Evolutionary conservation across 2,797 vertebrate genomes (phyloP).

Genomic region (Australoheros facetus): DNA sequence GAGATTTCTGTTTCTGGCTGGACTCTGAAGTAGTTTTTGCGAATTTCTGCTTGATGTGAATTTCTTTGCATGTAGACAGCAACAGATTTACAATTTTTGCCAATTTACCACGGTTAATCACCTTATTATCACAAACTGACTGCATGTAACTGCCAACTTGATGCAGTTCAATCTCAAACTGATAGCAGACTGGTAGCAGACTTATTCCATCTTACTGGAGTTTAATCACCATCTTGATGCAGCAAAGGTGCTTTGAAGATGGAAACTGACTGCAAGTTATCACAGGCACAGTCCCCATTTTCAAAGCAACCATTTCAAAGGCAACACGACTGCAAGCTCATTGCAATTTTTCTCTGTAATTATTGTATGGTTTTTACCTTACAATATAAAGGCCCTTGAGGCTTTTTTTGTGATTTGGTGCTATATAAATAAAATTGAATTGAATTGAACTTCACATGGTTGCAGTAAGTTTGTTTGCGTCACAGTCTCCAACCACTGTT

Average conservation of each 20-base stretch:
- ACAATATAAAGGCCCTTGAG: too few relatives aligned
- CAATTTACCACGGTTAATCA: neutral
- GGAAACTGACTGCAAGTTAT: neutral
- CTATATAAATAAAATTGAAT: too few relatives aligned
- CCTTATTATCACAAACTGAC: neutral
- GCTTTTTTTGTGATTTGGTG: too few relatives aligned
- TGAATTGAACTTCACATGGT: neutral
- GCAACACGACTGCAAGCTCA: neutral
- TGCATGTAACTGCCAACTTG: neutral
- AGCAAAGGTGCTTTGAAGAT: neutral
- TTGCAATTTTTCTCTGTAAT: neutral
- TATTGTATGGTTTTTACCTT: too few relatives aligned
- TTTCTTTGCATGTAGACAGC: neutral
- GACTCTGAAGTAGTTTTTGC: too few relatives aligned
- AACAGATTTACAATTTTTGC: neutral
- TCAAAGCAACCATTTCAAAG: neutral
- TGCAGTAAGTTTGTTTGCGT: neutral
- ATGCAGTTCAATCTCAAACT: neutral
- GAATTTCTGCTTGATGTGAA: neutral
- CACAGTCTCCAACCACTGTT: neutral
- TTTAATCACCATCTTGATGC: neutral
- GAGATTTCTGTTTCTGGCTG: too few relatives aligned
- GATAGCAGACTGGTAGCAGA: neutral
- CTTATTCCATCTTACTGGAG: neutral
- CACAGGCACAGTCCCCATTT: neutral